These are phyloP conservation scores for Telmatochromis brachygnathus DNA, from an alignment of 2,113 vertebrate species.

Conservation along the genomic window DNA sequence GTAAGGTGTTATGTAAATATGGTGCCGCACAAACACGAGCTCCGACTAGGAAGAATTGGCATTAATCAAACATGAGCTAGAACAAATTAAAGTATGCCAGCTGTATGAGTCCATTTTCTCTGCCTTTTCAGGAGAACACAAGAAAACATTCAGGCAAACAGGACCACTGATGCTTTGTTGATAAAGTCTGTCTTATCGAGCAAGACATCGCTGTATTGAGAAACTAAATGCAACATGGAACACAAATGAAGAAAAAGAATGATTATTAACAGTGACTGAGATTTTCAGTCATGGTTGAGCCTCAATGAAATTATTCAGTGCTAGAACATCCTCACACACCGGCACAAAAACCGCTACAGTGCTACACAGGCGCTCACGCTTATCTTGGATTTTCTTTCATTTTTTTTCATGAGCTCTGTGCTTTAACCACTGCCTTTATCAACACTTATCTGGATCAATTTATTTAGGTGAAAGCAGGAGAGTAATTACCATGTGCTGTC, in stretches of 20 bases:
- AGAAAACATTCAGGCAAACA: constrained; percentile 32
- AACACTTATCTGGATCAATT: constrained; percentile 27
- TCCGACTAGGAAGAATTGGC: constrained; percentile 44
- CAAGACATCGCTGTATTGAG: constrained; percentile 20
- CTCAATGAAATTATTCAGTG: constrained; percentile 38
- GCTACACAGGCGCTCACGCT: constrained; percentile 11
- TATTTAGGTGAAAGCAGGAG: constrained; percentile 1
- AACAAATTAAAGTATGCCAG: constrained; percentile 62
- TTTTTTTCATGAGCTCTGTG: neutral
- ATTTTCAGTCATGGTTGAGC: constrained; percentile 27
- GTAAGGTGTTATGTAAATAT: constrained; percentile 54
- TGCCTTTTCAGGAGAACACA: constrained; percentile 20
- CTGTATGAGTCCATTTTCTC: constrained; percentile 44
- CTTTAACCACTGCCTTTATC: constrained; percentile 29
- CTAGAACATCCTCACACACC: constrained; percentile 1
- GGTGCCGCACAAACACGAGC: constrained; percentile 49
- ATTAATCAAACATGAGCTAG: constrained; percentile 63
- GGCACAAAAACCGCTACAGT: constrained; percentile 19
- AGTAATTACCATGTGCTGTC: constrained; percentile 12
- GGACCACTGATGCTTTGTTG: constrained; percentile 32
- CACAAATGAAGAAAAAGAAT: constrained; percentile 34
- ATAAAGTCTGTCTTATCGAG: constrained; percentile 37
- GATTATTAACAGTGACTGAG: constrained; percentile 35
- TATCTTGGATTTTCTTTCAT: constrained; percentile 38
- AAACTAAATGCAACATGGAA: constrained; percentile 37